Evolutionary conservation across 2,113 vertebrate species (phyloP), one percentile per base, ranked within the genome.

Genomic region (Zosterops lateralis): DNA sequence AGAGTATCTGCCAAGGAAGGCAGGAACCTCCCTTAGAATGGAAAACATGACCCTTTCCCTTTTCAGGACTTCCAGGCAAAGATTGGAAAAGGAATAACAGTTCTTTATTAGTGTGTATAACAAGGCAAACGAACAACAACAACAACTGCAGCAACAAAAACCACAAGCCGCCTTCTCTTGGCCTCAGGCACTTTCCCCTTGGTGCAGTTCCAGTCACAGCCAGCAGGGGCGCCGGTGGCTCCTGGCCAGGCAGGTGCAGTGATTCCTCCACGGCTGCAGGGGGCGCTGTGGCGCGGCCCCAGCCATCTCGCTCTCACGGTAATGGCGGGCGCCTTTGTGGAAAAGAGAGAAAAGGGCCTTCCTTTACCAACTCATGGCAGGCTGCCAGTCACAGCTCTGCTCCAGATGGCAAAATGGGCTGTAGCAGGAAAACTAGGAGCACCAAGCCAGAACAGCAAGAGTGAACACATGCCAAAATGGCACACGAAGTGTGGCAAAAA

Each of bases 251-350:
- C 53, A 0, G 22, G 5, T 3, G 34, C 6, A 0, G 3, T 26
- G 44, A 22, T 11, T 58, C 29, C 51, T 3, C 64, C 22, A 3
- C 1, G 1, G 4, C 42, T 38, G 42, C 77, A 48, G 42, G 22
- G 64, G 29, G 25, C 5, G 9, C 65, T 82, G 45, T 24, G 34
- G 18, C 0, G 1, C 0, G 1, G 3, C 22, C 1, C 3, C 6
- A 2, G 14, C 11, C 0, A 0, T 3, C 0, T 21, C n/a, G 2
- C 11, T 14, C 10, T 13, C 4, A 1, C 0, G 3, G n/a, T 3
- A 3, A 14, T 22, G 44, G 53, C 4, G 0, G 18, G 36, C 36
- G 36, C 36, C 36, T 38, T 10, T 38, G 11, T 2, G 0, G 18
- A 7, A 17, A 14, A 11, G 20, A 18, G 4, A 2, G 18, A 42